Evolutionary conservation across 2,797 vertebrate genomes (phyloP), one percentile per base, ranked within the genome.

Genomic region (Scolopax rusticola): DNA sequence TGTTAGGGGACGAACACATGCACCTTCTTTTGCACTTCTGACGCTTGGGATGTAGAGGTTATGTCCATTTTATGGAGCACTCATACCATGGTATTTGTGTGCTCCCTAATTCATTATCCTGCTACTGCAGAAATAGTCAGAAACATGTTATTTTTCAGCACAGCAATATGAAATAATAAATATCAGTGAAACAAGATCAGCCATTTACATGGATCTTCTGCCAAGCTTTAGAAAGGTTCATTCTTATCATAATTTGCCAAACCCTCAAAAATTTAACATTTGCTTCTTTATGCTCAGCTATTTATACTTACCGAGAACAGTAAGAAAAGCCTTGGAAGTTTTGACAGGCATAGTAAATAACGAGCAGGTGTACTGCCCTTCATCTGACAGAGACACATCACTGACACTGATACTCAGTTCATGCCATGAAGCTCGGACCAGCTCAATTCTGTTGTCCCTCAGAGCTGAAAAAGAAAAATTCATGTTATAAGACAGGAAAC

Each of bases 261-360:
- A 67, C 57, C n/a, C 64, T 3, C 73, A 67, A 60, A 71, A 94
- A 32, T 48, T 73, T 19, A 30, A 36, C 53, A 51, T 15, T 20
- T 16, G 71, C 33, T 40, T 76, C 90, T 74, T 75, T 40, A 27
- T 12, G 68, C 45, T 84, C 24, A 50, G 61, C 74, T 45, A 33
- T 30, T 78, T 38, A 64, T 54, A 97, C 99, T 99, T 96, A 99
- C 99, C 99, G 1, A 99, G 98, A 71, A 99, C 99, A 5, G 99
- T 99, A 94, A 99, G 98, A 98, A 99, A 99, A 97, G 99, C 99
- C 98, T 99, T 99, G 97, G 99, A 99, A 59, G 99, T 99, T 98
- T 99, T 99, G 97, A 99, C 99, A 41, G 99, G 99, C 99, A 99
- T 99, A 77, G 99, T 99, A 98, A 99, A 99, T 91, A 99, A 98